A percentile compares a stretch with the other conserved stretches of the same genome.
These are phyloP conservation scores for Ichneumoninae sp. DNA, from an alignment of 2,888 invertebrate genomes.

Conservation along the genomic window DNA sequence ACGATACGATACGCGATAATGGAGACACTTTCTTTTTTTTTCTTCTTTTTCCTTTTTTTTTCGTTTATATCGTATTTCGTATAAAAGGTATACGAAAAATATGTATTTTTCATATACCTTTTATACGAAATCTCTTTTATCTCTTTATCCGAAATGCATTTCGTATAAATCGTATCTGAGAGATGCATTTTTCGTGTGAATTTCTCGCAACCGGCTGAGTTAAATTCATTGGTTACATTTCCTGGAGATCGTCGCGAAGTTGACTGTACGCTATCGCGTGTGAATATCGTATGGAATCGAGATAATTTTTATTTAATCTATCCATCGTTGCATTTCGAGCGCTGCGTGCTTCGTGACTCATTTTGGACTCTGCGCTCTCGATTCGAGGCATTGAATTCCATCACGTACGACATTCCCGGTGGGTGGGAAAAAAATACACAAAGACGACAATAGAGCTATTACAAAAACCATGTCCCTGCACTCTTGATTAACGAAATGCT, in stretches of 20 bases:
- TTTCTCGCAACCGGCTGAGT: too few species aligned
- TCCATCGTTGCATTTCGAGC: not conserved
- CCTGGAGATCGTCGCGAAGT: not conserved
- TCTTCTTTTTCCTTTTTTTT: too few species aligned
- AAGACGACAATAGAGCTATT: not conserved
- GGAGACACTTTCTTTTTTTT: not conserved
- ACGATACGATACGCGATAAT: constrained; percentile 17
- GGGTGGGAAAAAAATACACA: not conserved
- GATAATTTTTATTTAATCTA: not conserved
- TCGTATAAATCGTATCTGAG: too few species aligned
- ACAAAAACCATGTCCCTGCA: not conserved
- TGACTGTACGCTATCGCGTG: not conserved
- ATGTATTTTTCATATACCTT: too few species aligned
- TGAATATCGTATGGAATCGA: not conserved
- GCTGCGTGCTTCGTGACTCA: not conserved
- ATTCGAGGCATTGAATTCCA: constrained; percentile 4
- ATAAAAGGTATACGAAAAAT: too few species aligned
- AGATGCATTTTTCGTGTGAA: too few species aligned
- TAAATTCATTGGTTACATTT: too few species aligned
- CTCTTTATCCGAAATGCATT: too few species aligned
- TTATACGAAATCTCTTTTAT: too few species aligned
- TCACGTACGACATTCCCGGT: constrained; percentile 15
- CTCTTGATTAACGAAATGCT: not conserved
- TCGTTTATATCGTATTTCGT: too few species aligned
- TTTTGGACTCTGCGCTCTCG: not conserved